phyloP scores from a whole-genome alignment of 1,140 invertebrate species.

The Neuroterus valhalla region DNA sequence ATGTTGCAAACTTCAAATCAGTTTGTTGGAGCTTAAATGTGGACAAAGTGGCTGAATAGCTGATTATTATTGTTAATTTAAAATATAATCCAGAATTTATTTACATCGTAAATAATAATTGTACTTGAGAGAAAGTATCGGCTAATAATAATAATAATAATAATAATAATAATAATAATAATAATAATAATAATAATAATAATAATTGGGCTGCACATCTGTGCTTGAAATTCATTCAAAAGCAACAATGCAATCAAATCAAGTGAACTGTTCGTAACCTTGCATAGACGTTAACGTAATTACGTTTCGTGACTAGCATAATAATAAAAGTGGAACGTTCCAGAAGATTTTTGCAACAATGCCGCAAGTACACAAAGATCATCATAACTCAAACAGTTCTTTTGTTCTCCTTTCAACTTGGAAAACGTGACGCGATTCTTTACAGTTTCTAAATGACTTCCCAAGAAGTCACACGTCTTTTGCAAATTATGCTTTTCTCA shows the following conservation, averaged over 20 bases:
- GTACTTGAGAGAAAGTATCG: too few relatives aligned
- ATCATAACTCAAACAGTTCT: neutral
- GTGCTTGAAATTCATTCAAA: neutral
- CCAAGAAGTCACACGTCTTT: neutral
- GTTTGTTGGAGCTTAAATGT: too few relatives aligned
- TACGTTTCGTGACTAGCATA: conserved; percentile 27
- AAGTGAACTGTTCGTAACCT: conserved; percentile 7
- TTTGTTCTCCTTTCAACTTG: neutral
- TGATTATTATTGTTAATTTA: too few relatives aligned
- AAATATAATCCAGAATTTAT: too few relatives aligned
- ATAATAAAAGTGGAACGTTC: conserved; percentile 16
- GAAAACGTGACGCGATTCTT: neutral
- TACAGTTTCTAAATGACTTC: neutral
- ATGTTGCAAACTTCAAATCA: too few relatives aligned
- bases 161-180: too few relatives aligned
- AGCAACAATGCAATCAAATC: neutral
- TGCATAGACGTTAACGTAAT: conserved; percentile 25
- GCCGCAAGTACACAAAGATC: neutral
- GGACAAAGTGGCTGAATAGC: too few relatives aligned
- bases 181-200: neutral
- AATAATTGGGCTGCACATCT: neutral
- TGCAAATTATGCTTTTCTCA: neutral
- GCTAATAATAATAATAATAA: too few relatives aligned
- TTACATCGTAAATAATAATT: too few relatives aligned
- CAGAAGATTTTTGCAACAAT: conserved; percentile 20